Evolutionary conservation across 1,140 invertebrate species (phyloP), one percentile per base, ranked within the genome.

Genomic region (Aphaenogaster floridana): DNA sequence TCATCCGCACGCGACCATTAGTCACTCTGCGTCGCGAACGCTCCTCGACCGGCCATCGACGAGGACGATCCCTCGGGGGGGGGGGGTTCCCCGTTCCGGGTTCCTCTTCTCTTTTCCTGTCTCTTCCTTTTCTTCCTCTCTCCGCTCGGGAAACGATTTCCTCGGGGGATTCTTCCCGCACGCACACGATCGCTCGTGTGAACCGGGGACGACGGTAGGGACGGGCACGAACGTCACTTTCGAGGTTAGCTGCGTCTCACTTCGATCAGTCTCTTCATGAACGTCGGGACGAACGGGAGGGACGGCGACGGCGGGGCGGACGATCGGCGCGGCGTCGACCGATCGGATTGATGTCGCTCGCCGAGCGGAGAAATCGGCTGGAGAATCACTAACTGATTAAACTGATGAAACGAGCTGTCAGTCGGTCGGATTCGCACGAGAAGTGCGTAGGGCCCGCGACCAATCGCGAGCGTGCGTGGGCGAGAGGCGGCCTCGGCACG

Each of bases 231-330:
- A 54, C 34, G 63, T 72, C 36, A 11, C 17, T 74, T 83, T 59
- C 45, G 54, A 83, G 80, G 80, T 83, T 83, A 83, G 36, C 17
- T 64, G 42, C 54, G 42, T 83, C 34, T 50, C 57, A 83, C 7
- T 8, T 28, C 52, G 52, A 39, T n/a, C 28, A 13, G 21, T 48
- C 66, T 48, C 39, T 11, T 13, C 42, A 11, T 21, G 42, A 69
- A 69, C 42, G 11, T 15, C 66, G 42, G 42, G 28, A 7, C 48
- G 28, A 36, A 13, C 17, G 39, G 3, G 0, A 2, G 42, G 9
- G 4, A 48, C 39, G 66, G 42, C 42, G 66, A 48, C n/a, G 57
- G 21, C 52, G 64, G 28, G 0, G 7, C 2, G 1, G 45, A 45
- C 3, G 48, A 36, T 13, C 2, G 8, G 4, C 42, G 17, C 64